Evolutionary conservation across 2,797 vertebrate species (phyloP), one percentile per base, ranked within the genome.

Genomic region (Pipistrellus nathusii): DNA sequence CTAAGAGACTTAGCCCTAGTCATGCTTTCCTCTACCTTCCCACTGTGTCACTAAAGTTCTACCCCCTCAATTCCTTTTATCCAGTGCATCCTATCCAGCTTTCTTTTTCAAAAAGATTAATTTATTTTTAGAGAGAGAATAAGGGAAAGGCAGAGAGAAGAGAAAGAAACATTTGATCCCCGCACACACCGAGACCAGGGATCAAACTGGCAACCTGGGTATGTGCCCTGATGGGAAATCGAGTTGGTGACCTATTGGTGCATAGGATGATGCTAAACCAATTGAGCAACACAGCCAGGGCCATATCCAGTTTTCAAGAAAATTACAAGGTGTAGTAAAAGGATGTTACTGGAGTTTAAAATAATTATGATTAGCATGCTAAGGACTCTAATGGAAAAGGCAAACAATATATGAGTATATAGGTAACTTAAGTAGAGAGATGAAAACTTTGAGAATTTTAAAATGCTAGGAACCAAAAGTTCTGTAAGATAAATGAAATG

Each of bases 391-490:
- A 14, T 69, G 32, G 27, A 11, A 82, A 92, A 84, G 59, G 55
- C 27, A 77, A 15, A 72, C 46, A 66, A 51, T 23, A 51, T 83
- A 21, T 44, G 48, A 68, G 38, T n/a, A 32, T 10, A 48, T 25
- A 53, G 30, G 41, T 48, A 66, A 83, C 46, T 21, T n/a, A 90
- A 88, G 44, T 35, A 84, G 21, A 94, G 14, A 66, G 11, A 57
- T 73, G 8, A 20, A 88, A 85, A 69, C 30, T 57, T 44, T 51
- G 71, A 86, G 53, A 20, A 71, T 78, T 15, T 44, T 59, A 69
- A 92, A 69, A 18, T 71, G n/a, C 38, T 91, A 80, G 41, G 86
- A 95, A 90, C 69, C 2, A 86, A 91, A 92, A 89, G 11, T 2
- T 64, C 55, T 66, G 2, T 41, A 64, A 88, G 20, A 85, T 21